A percentile compares a stretch with the other conserved stretches of the same genome.
These are phyloP conservation scores for Pteruthius melanotis DNA, from an alignment of 2,113 vertebrate genomes.

Conservation along the genomic window DNA sequence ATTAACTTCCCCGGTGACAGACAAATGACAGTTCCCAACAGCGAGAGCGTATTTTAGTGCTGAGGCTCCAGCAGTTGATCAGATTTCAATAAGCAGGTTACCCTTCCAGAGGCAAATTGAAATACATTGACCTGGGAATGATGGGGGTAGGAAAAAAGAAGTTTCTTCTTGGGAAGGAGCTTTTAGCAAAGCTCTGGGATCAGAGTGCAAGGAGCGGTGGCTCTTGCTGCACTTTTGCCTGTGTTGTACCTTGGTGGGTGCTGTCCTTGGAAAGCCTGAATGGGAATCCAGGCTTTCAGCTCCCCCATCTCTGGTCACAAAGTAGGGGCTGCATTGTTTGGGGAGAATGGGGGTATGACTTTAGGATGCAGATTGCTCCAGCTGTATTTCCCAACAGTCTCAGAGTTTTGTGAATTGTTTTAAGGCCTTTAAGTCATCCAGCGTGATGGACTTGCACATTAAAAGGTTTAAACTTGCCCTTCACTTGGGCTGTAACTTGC, in stretches of 20 bases:
- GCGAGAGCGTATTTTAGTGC: constrained; percentile 1
- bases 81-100: constrained; percentile 56
- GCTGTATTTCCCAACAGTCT: background rate
- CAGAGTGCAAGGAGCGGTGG: background rate
- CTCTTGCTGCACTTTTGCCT: background rate
- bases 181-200: background rate
- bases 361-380: constrained; percentile 3
- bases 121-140: background rate
- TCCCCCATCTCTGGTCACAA: background rate
- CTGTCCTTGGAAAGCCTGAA: background rate
- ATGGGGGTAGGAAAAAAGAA: background rate
- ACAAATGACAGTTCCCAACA: constrained; percentile 63
- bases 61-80: constrained; percentile 20
- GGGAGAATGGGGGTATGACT: background rate
- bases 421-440: background rate
- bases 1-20: constrained; percentile 58
- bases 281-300: background rate
- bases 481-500: background rate
- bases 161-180: background rate
- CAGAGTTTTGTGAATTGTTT: background rate
- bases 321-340: background rate
- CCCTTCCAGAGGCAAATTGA: background rate
- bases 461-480: constrained; percentile 6
- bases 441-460: accelerated
- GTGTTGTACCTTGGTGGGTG: background rate